phyloP scores from a whole-genome alignment of 1,140 invertebrate species.

The Rhagoletis pomonella region DNA sequence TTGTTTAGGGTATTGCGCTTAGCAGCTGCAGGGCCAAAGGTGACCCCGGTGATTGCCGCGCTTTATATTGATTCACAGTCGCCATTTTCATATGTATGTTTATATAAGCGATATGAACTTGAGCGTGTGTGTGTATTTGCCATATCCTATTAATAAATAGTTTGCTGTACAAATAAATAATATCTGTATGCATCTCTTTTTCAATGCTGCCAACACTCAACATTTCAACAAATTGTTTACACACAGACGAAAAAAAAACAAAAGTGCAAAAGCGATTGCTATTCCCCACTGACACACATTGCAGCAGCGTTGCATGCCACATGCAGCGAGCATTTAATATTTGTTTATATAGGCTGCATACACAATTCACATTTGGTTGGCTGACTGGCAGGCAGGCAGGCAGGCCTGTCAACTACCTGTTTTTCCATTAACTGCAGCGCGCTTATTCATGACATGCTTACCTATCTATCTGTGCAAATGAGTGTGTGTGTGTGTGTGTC shows the following conservation, averaged over 20 bases:
- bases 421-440: slow-evolving; percentile 15
- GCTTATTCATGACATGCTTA: neutral
- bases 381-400: neutral
- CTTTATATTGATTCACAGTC: too few species aligned
- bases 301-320: slow-evolving; percentile 17
- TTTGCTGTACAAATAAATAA: slow-evolving; percentile 33
- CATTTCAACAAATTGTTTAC: slow-evolving; percentile 45
- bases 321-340: slow-evolving; percentile 47
- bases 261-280: neutral
- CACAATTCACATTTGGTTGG: slow-evolving; percentile 33
- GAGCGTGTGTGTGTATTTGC: neutral
- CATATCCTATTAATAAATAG: neutral
- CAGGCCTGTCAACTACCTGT: slow-evolving; percentile 31
- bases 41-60: neutral
- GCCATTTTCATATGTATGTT: neutral
- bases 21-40: neutral
- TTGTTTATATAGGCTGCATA: slow-evolving; percentile 36
- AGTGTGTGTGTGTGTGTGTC: slow-evolving; percentile 29
- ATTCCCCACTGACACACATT: slow-evolving; percentile 36
- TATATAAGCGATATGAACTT: neutral
- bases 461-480: neutral
- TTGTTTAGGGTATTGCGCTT: neutral
- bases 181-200: neutral
- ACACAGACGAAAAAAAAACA: too few species aligned
- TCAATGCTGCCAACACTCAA: slow-evolving; percentile 19